Base-by-base conservation (phyloP, 23 tunicate genomes). In the Ascidia mentula region DNA sequence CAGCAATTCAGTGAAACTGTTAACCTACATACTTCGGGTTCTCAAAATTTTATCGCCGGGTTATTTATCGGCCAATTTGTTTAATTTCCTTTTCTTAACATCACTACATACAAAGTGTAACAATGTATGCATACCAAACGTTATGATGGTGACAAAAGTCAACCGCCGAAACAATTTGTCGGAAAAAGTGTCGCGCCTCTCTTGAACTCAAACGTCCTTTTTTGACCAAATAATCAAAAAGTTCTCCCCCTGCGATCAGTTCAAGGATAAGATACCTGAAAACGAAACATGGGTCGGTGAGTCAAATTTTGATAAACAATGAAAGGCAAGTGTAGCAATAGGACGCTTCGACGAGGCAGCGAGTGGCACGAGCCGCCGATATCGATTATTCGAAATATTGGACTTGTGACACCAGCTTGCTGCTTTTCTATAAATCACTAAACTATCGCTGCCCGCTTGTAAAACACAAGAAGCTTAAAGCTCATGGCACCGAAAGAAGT, bases 131-230 rank as follows among this genome's bases (percentile, higher is more conserved):
- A 77, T 72, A 93, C 98, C 98, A 93, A 22, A 93, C 98, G 45
- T 88, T 93, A 45, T 93, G 98, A 46, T 79, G 81, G 75, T 96
- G 99, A 76, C 99, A 96, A 72, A 85, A 96, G 69, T 96, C 94
- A 38, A 96, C 99, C 26, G 99, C 99, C 12, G 97, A 90, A 0
- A 96, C 88, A 38, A 96, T 96, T 80, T 96, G 99, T 39, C 87
- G 80, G 69, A 96, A 96, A 75, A 96, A 96, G 36, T 85, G 74
- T 20, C 92, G 76, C 0, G 99, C 99, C 73, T 96, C 99, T 18
- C 94, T 69, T 8, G 97, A 82, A 28, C 88, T 80, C n/a, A 96
- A 83, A 39, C 99, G 76, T 32, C 97, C 97, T 69, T 91, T 96
- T 32, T 72, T 76, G 5, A 96, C 99, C 42, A 96, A 72, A 80